Percentiles rank a stretch among this genome's conserved stretches.
Conservation (phyloP, 2,113 vertebrate genomes). For the Tetraodon nigroviridis region DNA sequence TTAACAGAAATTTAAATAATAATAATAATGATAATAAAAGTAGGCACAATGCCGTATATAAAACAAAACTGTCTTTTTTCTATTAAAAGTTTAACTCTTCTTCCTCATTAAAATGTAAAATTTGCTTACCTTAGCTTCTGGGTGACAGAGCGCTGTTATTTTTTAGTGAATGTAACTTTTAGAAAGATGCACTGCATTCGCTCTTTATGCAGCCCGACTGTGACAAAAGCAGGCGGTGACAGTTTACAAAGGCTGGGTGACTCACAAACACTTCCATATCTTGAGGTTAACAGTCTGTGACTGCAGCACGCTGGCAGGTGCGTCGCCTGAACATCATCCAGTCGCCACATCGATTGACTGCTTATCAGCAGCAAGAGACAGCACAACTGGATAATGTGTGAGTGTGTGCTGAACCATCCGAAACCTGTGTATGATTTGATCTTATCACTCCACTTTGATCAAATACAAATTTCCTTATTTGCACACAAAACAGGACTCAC, state of each 20-base stretch:
- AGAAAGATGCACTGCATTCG: conserved; percentile 15
- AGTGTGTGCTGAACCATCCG: not conserved
- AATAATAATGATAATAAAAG: too few relatives aligned
- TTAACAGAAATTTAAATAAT: too few relatives aligned
- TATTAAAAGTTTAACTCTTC: conserved; percentile 4
- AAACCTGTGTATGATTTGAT: not conserved
- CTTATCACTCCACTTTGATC: not conserved
- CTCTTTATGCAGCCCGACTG: conserved; percentile 41
- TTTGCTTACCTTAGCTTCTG: conserved; percentile 52
- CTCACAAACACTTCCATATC: conserved; percentile 68
- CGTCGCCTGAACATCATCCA: conserved; percentile 38
- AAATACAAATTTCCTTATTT: too few relatives aligned
- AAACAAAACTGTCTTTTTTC: too few relatives aligned
- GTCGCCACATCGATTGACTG: conserved; percentile 28
- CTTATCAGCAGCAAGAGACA: conserved; percentile 18
- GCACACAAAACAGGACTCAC: not conserved
- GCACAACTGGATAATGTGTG: conserved; percentile 2
- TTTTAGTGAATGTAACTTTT: conserved; percentile 24
- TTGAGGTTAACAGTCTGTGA: conserved; percentile 78
- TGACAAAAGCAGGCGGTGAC: conserved; percentile 50
- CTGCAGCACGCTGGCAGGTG: conserved; percentile 72
- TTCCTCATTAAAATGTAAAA: not conserved
- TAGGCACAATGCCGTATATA: not conserved
- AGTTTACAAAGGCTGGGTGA: conserved; percentile 67
- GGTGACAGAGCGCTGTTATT: conserved; percentile 12